Conservation (phyloP, 2,113 vertebrate species). For the Pampusana beccarii region DNA sequence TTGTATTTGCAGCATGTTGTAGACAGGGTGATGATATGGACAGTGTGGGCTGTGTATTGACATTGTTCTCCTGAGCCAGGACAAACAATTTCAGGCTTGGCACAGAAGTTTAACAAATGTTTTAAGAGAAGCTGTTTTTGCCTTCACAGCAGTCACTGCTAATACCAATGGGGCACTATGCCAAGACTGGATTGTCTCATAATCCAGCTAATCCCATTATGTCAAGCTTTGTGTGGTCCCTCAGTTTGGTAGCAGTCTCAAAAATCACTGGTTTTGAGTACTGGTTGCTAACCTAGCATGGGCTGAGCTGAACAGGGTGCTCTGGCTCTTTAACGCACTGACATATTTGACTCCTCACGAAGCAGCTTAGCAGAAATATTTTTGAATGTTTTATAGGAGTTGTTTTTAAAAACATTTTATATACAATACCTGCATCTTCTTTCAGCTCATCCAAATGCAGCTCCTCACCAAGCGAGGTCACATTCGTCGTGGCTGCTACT, state of each 20-base stretch:
- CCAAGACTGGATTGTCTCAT: not conserved
- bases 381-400: not conserved
- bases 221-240: not conserved
- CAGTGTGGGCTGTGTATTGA: not conserved
- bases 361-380: not conserved
- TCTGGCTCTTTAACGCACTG: not conserved
- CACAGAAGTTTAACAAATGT: not conserved
- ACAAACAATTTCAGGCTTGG: not conserved
- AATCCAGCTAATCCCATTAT: slow-evolving; percentile 9
- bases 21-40: not conserved
- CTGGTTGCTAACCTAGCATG: not conserved
- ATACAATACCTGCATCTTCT: slow-evolving; percentile 75
- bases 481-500: not conserved
- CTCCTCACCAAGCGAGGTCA: slow-evolving; percentile 49
- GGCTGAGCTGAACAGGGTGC: not conserved
- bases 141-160: slow-evolving; percentile 6
- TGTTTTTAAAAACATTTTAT: not conserved
- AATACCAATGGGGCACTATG: not conserved
- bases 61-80: not conserved
- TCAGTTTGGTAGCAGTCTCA: not conserved
- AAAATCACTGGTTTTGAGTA: not conserved
- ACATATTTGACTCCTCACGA: no score
- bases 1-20: not conserved
- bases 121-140: not conserved
- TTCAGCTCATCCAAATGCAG: slow-evolving; percentile 45